Evolutionary conservation across 2,888 invertebrate genomes (phyloP).

Genomic region (Macaria liturata): DNA sequence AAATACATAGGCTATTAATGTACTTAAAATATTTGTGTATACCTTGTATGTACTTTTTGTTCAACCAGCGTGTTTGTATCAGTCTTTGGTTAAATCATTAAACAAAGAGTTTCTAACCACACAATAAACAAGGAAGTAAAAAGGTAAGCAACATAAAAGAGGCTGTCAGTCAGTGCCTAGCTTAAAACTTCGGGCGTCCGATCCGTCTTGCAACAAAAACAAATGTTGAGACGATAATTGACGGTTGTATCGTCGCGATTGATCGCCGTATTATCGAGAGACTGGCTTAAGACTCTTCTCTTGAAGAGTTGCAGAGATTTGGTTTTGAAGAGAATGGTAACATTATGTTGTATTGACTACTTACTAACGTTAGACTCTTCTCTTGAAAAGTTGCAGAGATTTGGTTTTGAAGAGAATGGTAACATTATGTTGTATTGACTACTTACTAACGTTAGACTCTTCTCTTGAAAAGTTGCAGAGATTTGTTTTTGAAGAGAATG

Average conservation of each 20-base stretch:
- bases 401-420: slow-evolving; percentile 7
- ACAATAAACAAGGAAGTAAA: too few species aligned
- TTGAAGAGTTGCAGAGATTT: slow-evolving; percentile 14
- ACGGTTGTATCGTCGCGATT: slow-evolving; percentile 36
- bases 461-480: slow-evolving; percentile 4
- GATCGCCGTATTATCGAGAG: slow-evolving; percentile 34
- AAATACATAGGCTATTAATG: too few species aligned
- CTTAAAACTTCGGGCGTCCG: neutral
- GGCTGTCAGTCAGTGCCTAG: too few species aligned
- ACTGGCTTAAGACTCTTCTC: slow-evolving; percentile 26
- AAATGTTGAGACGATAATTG: slow-evolving; percentile 38
- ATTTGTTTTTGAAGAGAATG: slow-evolving; percentile 9
- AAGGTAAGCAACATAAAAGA: too few species aligned
- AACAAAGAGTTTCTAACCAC: too few species aligned
- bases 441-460: slow-evolving; percentile 16
- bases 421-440: too few species aligned
- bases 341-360: too few species aligned
- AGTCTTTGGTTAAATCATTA: too few species aligned
- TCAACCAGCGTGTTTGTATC: too few species aligned
- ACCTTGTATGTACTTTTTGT: too few species aligned
- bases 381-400: slow-evolving; percentile 4
- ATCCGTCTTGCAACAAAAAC: slow-evolving; percentile 37
- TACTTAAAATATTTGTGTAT: too few species aligned
- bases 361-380: slow-evolving; percentile 18
- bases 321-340: slow-evolving; percentile 7